Base-by-base conservation (phyloP, 2,113 vertebrate species). In the Ariopsis seemanni region DNA sequence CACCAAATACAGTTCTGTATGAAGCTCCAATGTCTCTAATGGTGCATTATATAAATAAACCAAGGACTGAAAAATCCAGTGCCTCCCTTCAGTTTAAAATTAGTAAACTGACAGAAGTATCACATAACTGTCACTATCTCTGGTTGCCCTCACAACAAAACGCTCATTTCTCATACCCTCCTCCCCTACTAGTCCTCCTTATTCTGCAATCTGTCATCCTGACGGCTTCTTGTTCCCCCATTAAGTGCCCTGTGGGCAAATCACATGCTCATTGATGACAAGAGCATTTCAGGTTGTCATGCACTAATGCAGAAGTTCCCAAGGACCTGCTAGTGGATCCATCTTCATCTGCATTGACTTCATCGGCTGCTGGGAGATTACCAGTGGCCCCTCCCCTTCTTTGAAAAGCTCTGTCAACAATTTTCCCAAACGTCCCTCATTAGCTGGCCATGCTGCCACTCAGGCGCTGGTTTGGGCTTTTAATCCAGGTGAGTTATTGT, bases 401-500 rank as follows among this genome's bases (percentile, higher is more conserved):
- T 22, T 65, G 53, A 89, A 95, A 95, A 96, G 91, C 92, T 95
- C 95, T 96, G 96, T 96, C 96, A 96, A 97, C 96, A 95, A 94
- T 96, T 95, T 96, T 95, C 94, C 93, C 93, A 95, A 96, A 95
- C 89, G 93, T 92, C 93, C 92, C 95, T 96, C 95, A 94, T 97
- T 96, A 96, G 95, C 91, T 93, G 93, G 91, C 92, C 86, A 90
- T 94, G 91, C 93, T 96, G 95, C 94, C 95, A 94, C 91, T 90
- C 91, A 93, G 83, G 89, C 92, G 90, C 92, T 48, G 86, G 63
- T 82, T 83, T 77, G 90, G 93, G 94, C 96, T 96, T 90, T 96
- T 95, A 96, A 96, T 95, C 93, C 94, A 92, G 92, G 92, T 95
- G 94, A 96, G 95, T 96, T 96, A 96, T 96, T 95, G 94, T 94